Evolutionary conservation across 1,140 invertebrate genomes (phyloP).

Genomic region (Laupala kohalensis): DNA sequence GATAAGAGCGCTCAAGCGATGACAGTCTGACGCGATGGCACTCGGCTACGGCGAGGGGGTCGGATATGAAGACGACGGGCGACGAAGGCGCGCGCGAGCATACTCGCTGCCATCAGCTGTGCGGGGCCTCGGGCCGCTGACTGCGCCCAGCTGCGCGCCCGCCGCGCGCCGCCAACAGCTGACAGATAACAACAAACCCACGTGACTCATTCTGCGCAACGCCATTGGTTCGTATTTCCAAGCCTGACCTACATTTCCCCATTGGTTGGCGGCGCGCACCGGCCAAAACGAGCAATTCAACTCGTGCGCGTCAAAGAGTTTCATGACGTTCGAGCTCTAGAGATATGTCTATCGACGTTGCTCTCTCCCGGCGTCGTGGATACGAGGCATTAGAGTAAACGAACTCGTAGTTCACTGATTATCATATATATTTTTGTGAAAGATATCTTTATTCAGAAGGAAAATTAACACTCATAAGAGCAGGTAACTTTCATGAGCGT

Average conservation of each 20-base stretch:
- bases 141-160: slow-evolving; percentile 4
- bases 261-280: slow-evolving; percentile 2
- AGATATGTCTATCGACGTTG: not conserved
- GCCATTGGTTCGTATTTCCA: slow-evolving; percentile 23
- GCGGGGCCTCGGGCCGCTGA: slow-evolving; percentile 13
- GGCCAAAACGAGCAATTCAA: not conserved
- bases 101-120: slow-evolving; percentile 7
- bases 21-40: slow-evolving; percentile 16
- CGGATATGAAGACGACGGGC: slow-evolving; percentile 13
- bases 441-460: too few species aligned
- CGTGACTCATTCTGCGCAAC: slow-evolving; percentile 29
- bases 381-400: too few species aligned
- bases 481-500: too few species aligned
- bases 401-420: too few species aligned
- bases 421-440: too few species aligned
- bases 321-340: not conserved
- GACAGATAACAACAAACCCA: slow-evolving; percentile 48
- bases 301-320: not conserved
- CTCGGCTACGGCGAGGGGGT: slow-evolving; percentile 11
- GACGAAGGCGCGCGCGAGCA: slow-evolving; percentile 13
- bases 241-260: slow-evolving; percentile 19
- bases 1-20: slow-evolving; percentile 30
- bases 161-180: slow-evolving; percentile 31
- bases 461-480: too few species aligned
- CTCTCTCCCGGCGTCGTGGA: too few species aligned